Evolutionary conservation across 53 echinoderm and acorn worm species (phyloP), one percentile per base, ranked within the genome.

Genomic region (Stichopus horrens): DNA sequence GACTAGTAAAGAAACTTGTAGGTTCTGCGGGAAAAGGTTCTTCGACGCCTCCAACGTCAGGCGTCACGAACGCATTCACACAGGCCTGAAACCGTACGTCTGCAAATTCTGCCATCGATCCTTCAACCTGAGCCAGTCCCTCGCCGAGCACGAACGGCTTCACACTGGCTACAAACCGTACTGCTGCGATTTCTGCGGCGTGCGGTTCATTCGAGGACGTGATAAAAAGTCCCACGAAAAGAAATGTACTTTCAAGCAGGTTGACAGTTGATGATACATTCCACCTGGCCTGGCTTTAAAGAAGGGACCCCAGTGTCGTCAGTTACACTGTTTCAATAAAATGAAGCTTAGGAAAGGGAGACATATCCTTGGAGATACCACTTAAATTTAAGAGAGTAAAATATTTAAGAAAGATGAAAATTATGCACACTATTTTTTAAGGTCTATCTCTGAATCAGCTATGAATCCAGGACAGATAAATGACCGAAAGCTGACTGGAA

Each of bases 61-160:
- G 58, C 56, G 81, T 56, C 81, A 81, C 10, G 81, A 81, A 81
- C 81, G 20, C 22, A 81, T 81, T 56, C 81, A 81, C 58, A 81
- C 81, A 5, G 81, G 81, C 57, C 81, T 56, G 22, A 81, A 57
- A 16, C 81, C 81, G 5, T 81, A n/a, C 57, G 21, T 58, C 22
- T 81, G 81, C 53, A 81, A 81, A 21, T 81, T 81, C 55, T 81
- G 81, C 22, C 8, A 5, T 58, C 56, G 58, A 16, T 57, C 56
- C 56, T 81, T 81, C 57, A 81, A 56, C 21, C 81, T 57, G 21
- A 81, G 81, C 23, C 56, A 81, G 19, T 57, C 81, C 5, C 81
- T 81, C 0, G 56, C 9, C 0, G 81, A 81, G 23, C 81, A 81
- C 23, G 81, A 81, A 9, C 55, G 81, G 22, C 56, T 81, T 2